Percentiles rank a stretch among this genome's conserved stretches.
Conservation (phyloP, 2,888 invertebrate genomes). For the Tridacna crocea region DNA sequence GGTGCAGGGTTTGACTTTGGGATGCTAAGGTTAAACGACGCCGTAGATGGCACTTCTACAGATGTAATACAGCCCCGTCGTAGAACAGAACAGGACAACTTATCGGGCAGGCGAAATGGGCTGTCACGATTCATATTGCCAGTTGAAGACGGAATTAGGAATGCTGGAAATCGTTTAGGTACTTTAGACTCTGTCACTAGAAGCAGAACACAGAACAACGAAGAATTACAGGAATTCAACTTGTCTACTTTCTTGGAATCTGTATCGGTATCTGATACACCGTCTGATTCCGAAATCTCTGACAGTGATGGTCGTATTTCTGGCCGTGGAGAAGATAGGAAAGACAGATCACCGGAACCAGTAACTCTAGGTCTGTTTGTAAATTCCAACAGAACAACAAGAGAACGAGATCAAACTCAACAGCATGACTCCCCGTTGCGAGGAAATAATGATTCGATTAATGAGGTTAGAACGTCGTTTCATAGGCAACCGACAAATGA, state of each 20-base stretch:
- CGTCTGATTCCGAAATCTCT: not conserved
- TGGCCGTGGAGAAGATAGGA: not conserved
- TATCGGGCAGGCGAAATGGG: not conserved
- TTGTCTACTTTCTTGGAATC: constrained; percentile 5
- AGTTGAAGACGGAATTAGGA: not conserved
- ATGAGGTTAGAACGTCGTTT: not conserved
- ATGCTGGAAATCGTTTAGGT: not conserved
- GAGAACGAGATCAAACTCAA: no score
- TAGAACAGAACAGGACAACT: not conserved
- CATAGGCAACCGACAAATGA: not conserved
- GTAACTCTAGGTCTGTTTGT: not conserved
- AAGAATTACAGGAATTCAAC: not conserved
- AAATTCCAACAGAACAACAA: no score
- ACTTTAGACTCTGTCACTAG: not conserved
- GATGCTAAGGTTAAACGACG: not conserved
- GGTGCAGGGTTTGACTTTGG: not conserved
- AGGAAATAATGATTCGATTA: not conserved
- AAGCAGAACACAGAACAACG: not conserved
- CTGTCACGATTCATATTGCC: constrained; percentile 2
- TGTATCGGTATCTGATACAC: not conserved
- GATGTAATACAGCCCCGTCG: not conserved
- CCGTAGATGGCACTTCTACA: not conserved
- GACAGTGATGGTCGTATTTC: not conserved
- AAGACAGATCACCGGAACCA: not conserved
- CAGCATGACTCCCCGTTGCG: not conserved